A percentile compares a stretch with the other conserved stretches of the same genome.
These are phyloP conservation scores for Poliocrania exsul DNA, from an alignment of 2,797 vertebrate genomes.

Conservation along the genomic window DNA sequence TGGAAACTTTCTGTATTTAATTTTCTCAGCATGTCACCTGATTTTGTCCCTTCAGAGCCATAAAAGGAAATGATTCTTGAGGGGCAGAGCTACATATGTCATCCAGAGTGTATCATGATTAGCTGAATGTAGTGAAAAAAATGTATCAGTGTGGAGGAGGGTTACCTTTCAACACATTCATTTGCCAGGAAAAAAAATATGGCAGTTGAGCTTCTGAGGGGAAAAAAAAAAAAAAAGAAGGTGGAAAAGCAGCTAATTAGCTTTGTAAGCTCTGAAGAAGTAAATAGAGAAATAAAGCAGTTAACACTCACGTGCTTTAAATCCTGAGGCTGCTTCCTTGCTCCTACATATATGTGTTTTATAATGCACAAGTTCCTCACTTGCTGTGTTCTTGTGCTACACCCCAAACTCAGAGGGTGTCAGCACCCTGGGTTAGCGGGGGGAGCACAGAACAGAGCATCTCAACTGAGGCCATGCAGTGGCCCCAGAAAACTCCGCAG, in stretches of 20 bases:
- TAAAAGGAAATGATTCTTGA: conserved; percentile 31
- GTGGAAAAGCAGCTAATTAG: conserved; percentile 6
- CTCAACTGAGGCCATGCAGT: neutral
- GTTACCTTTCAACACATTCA: conserved; percentile 36
- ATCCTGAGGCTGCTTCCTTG: neutral
- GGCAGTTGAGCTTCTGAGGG: neutral
- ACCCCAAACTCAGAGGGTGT: neutral
- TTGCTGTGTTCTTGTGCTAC: neutral
- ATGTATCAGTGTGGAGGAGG: conserved; percentile 22
- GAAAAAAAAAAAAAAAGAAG: neutral
- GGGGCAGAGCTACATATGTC: neutral
- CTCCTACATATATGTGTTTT: neutral
- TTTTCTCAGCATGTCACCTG: conserved; percentile 18
- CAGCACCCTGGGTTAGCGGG: neutral
- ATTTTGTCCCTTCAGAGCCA: conserved; percentile 8
- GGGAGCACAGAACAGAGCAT: neutral
- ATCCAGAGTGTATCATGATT: neutral
- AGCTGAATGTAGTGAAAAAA: conserved; percentile 15
- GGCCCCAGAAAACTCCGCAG: neutral
- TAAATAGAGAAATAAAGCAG: conserved; percentile 20
- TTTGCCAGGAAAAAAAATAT: conserved; percentile 34
- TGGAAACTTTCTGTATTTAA: conserved; percentile 7
- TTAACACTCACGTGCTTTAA: neutral
- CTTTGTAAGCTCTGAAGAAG: conserved; percentile 16
- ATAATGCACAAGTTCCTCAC: neutral